These are phyloP conservation scores for Drosophila kepulauana DNA, from an alignment of 1,140 invertebrate genomes.

Conservation along the genomic window DNA sequence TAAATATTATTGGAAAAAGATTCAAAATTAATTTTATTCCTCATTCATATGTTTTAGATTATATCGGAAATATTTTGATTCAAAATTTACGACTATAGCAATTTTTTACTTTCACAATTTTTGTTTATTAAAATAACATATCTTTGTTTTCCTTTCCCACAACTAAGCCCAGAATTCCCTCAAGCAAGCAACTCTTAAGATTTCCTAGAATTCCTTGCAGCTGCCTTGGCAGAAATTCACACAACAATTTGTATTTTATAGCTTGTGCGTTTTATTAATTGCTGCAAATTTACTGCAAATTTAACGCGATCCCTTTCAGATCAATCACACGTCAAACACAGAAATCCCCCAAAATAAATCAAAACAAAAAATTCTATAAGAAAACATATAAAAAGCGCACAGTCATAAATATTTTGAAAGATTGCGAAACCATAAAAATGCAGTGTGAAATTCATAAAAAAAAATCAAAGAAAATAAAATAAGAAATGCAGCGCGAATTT, in stretches of 20 bases:
- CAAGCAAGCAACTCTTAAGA: neutral
- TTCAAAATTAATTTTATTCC: too few species aligned
- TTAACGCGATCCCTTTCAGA: conserved; percentile 48
- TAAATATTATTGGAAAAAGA: too few species aligned
- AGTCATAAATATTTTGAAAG: conserved; percentile 80
- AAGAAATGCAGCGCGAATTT: conserved; percentile 64
- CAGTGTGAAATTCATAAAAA: conserved; percentile 50
- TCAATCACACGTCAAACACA: conserved; percentile 67
- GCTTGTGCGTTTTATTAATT: conserved; percentile 65
- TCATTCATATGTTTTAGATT: too few species aligned
- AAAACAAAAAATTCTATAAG: conserved; percentile 55
- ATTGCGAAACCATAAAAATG: conserved; percentile 46
- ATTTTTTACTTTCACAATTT: too few species aligned
- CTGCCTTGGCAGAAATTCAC: conserved; percentile 45
- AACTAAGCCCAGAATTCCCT: conserved; percentile 4
- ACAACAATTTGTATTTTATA: conserved; percentile 49
- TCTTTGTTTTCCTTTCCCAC: conserved; percentile 1
- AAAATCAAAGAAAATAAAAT: conserved; percentile 30
- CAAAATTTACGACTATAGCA: too few species aligned
- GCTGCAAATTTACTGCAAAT: conserved; percentile 65
- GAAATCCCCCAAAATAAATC: conserved; percentile 52
- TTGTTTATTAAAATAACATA: too few species aligned
- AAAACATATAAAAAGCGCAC: conserved; percentile 53
- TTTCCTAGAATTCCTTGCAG: conserved; percentile 4
- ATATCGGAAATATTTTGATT: too few species aligned